Percentiles rank a stretch among this genome's conserved stretches.
Conservation (phyloP, 1,140 invertebrate species). For the Drosophila grimshawi region DNA sequence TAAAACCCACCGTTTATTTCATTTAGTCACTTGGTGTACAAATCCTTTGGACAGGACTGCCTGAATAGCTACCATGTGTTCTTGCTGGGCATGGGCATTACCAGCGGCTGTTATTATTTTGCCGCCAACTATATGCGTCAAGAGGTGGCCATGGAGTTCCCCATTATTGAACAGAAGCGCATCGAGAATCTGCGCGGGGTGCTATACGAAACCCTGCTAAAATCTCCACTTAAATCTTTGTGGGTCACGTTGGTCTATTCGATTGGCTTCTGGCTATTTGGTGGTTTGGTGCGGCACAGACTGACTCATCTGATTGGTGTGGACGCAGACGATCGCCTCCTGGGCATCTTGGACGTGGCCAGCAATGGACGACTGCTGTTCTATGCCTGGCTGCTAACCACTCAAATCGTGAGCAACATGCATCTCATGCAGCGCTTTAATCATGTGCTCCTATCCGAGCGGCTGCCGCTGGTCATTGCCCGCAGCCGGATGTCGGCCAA, state of each 20-base stretch:
- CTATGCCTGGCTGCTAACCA: conserved; percentile 88
- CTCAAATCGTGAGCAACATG: conserved; percentile 88
- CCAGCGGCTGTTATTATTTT: conserved; percentile 89
- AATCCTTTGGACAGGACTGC: conserved; percentile 77
- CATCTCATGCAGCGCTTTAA: conserved; percentile 89
- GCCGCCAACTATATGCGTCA: conserved; percentile 86
- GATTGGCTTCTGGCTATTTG: conserved; percentile 56
- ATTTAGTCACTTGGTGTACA: conserved; percentile 52
- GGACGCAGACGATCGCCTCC: conserved; percentile 61
- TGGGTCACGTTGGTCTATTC: conserved; percentile 87
- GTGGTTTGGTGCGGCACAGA: conserved; percentile 35
- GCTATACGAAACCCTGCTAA: conserved; percentile 86
- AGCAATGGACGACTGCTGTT: conserved; percentile 85
- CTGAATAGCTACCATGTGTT: conserved; percentile 87
- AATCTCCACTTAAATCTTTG: conserved; percentile 86
- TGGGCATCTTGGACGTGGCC: conserved; percentile 53
- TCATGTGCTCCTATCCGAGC: conserved; percentile 89
- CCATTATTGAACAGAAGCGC: conserved; percentile 88
- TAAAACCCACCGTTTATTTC: background rate
- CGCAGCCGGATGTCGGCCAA: conserved; percentile 46
- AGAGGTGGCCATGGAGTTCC: conserved; percentile 87
- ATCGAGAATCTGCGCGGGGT: conserved; percentile 87
- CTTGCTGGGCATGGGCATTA: conserved; percentile 88
- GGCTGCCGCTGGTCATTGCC: conserved; percentile 87
- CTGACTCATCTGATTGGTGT: conserved; percentile 54